A percentile compares a stretch with the other conserved stretches of the same genome.
Evolutionary conservation across 2,888 invertebrate species (phyloP).

Genomic region (Tubiluchus corallicola): DNA sequence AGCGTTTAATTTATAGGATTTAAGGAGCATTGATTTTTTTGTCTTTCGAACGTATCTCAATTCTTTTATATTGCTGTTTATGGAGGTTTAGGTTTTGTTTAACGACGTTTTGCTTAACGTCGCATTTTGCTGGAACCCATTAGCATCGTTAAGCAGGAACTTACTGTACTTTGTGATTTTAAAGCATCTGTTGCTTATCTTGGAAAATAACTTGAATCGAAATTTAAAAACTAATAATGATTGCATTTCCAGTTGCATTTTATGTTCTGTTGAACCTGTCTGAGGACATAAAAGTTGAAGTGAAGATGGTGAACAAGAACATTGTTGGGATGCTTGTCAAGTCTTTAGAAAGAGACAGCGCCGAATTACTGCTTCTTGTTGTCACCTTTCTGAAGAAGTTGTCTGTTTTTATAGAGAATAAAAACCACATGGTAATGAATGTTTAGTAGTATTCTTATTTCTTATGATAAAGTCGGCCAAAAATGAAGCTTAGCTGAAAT

Average conservation of each 20-base stretch:
- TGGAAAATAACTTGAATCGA: too few species aligned
- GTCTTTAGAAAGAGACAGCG: conserved; percentile 59
- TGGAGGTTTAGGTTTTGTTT: too few species aligned
- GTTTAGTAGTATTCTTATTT: conserved; percentile 8
- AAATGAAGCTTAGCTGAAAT: not conserved
- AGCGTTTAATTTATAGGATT: too few species aligned
- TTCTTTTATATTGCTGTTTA: too few species aligned
- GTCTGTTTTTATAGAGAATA: conserved; percentile 82
- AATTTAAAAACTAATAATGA: too few species aligned
- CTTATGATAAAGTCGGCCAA: not conserved
- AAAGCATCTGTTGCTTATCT: too few species aligned
- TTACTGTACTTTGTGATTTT: too few species aligned
- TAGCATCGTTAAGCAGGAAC: too few species aligned
- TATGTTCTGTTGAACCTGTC: conserved; percentile 85
- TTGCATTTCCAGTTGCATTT: conserved; percentile 57
- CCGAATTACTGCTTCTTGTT: conserved; percentile 68
- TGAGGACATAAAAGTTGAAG: conserved; percentile 81
- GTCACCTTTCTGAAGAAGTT: conserved; percentile 87
- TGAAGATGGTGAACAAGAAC: conserved; percentile 89
- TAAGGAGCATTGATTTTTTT: too few species aligned
- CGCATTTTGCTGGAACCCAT: too few species aligned
- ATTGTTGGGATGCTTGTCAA: conserved; percentile 69
- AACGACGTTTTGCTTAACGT: too few species aligned
- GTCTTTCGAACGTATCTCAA: too few species aligned
- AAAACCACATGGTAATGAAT: conserved; percentile 61